These are phyloP conservation scores for Drepana falcataria DNA, from an alignment of 2,888 invertebrate genomes.

Conservation along the genomic window DNA sequence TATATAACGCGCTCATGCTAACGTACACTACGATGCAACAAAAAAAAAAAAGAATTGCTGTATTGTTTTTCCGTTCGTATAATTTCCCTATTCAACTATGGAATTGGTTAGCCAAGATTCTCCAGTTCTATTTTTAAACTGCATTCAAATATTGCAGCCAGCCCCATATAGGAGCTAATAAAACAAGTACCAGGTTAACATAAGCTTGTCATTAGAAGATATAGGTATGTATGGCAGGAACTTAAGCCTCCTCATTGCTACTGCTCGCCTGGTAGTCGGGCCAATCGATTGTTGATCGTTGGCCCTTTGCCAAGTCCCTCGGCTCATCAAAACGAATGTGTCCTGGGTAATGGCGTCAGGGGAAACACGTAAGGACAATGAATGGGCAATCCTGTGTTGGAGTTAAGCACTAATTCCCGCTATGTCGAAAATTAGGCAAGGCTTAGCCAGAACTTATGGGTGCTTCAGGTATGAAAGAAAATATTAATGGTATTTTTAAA, in stretches of 20 bases:
- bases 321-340: conserved; percentile 46
- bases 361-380: conserved; percentile 21
- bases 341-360: conserved; percentile 27
- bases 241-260: conserved; percentile 1
- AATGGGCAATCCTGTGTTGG: conserved; percentile 5
- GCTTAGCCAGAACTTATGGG: background rate
- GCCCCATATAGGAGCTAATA: too few species aligned
- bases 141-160: too few species aligned
- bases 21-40: too few species aligned
- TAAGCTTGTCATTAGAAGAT: too few species aligned
- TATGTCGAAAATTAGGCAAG: background rate
- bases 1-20: too few species aligned
- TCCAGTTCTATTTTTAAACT: too few species aligned
- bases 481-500: background rate
- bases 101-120: too few species aligned
- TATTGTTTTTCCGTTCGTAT: too few species aligned
- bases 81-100: too few species aligned
- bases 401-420: background rate
- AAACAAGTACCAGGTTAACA: too few species aligned
- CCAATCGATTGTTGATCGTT: conserved; percentile 45
- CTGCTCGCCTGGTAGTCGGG: conserved; percentile 14
- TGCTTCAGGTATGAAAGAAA: background rate
- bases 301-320: conserved; percentile 40
- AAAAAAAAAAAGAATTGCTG: too few species aligned
- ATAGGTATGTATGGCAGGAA: background rate